These are phyloP conservation scores for Mizuhopecten yessoensis DNA, from an alignment of 1,140 invertebrate species.

Conservation along the genomic window DNA sequence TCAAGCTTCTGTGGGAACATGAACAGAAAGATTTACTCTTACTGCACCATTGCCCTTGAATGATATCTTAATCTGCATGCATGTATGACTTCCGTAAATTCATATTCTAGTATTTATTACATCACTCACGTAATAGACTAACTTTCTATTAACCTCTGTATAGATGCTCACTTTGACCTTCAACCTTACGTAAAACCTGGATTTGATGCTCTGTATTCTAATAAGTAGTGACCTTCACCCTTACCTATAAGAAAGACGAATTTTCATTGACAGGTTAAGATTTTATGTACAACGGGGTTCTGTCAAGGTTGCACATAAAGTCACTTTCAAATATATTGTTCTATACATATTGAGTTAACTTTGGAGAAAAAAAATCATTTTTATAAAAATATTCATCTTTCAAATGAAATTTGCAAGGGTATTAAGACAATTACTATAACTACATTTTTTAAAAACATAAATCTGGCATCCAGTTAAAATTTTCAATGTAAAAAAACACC, in stretches of 20 bases:
- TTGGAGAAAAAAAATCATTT: no score
- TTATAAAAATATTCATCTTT: neutral
- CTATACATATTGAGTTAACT: no score
- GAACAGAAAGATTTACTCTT: neutral
- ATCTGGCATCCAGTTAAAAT: no score
- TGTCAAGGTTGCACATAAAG: neutral
- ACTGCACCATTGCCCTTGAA: neutral
- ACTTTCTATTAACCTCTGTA: neutral
- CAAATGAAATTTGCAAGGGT: no score
- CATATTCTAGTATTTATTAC: neutral
- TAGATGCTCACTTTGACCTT: neutral
- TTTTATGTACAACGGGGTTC: neutral
- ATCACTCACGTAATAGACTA: neutral
- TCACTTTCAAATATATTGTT: neutral
- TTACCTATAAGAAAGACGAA: neutral
- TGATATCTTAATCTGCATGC: neutral
- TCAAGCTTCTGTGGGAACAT: neutral
- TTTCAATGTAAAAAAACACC: no score
- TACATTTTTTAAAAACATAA: no score
- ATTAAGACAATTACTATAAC: no score
- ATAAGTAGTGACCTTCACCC: neutral
- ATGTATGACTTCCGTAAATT: neutral
- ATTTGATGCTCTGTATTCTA: no score
- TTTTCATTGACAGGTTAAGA: neutral
- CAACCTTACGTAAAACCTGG: neutral